These are phyloP conservation scores for Hyposmocoma kahamanoa DNA, from an alignment of 1,140 invertebrate genomes.

Conservation along the genomic window DNA sequence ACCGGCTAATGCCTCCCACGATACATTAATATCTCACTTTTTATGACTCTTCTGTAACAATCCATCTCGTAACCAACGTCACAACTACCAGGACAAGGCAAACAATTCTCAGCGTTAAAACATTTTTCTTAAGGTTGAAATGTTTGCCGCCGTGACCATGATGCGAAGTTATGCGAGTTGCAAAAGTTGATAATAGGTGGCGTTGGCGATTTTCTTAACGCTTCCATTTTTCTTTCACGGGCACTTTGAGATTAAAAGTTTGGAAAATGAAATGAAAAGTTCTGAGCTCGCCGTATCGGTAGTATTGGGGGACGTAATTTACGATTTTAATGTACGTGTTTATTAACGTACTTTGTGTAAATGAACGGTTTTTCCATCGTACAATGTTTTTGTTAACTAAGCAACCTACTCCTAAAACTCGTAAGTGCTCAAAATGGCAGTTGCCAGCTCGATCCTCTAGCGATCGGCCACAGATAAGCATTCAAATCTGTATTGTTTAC, in stretches of 20 bases:
- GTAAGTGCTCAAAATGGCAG: no score
- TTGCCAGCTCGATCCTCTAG: no score
- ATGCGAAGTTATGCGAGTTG: slow-evolving; percentile 40
- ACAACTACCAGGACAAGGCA: slow-evolving; percentile 28
- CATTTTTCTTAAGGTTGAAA: slow-evolving; percentile 11
- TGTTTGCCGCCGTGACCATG: slow-evolving; percentile 7
- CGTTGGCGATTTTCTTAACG: slow-evolving; percentile 70
- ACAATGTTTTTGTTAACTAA: no score
- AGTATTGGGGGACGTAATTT: slow-evolving; percentile 40
- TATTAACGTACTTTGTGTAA: no score
- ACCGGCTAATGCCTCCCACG: slow-evolving; percentile 71
- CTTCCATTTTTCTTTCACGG: slow-evolving; percentile 72
- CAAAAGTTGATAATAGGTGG: slow-evolving; percentile 70
- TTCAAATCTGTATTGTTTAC: no score
- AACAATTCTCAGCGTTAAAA: no score
- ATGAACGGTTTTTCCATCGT: no score
- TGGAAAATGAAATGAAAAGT: slow-evolving; percentile 71
- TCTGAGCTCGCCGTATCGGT: slow-evolving; percentile 38
- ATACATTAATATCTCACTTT: slow-evolving; percentile 75
- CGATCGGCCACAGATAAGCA: no score
- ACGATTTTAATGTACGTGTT: no score
- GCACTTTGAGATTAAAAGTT: slow-evolving; percentile 74
- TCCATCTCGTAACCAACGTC: slow-evolving; percentile 31
- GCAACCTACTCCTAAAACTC: no score
- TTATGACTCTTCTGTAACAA: slow-evolving; percentile 72